Evolutionary conservation across 2,888 invertebrate genomes (phyloP), one percentile per base, ranked within the genome.

Genomic region (Orthonevra nobilis): DNA sequence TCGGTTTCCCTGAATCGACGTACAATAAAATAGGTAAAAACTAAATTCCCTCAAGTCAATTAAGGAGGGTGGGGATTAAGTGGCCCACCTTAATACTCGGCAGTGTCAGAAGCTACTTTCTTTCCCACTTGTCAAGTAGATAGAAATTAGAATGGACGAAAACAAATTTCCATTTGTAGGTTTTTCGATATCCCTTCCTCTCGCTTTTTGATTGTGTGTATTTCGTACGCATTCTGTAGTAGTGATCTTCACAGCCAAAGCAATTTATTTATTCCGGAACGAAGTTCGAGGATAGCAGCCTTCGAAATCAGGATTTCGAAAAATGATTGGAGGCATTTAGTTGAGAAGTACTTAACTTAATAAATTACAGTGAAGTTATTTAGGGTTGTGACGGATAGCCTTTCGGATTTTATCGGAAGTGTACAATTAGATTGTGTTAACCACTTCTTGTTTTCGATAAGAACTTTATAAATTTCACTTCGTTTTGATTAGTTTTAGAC

Each of bases 161-260:
- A 68, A 79, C 68, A 79, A 79, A 73, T 79, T 73, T 68, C 79
- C 61, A 72, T 68, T 73, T 61, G 61, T 36, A 79, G 58, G 46
- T 54, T 60, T 72, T 60, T 60, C 56, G 70, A 70, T 70, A 70
- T 64, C 23, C 46, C 30, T 54, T 58, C 36, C 69, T 56, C 40
- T 44, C 50, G 64, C 46, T 56, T 12, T 77, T 72, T 46, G 64
- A 58, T 26, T 54, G 23, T 17, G n/a, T 28, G 23, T 17, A 12
- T 28, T 54, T 14, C 44, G 3, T 12, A 38, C 34, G 46, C 19
- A 48, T 30, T 38, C 6, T 23, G 46, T 32, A 19, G 30, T 58
- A 30, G 52, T 40, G 36, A 20, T 34, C 34, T 14, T 64, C 6
- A n/a, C 14, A 60, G 36, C 19, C 34, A 30, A 56, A 52, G 52